Percentiles rank a stretch among this genome's conserved stretches.
Conservation (phyloP, 1,140 invertebrate species). For the Pentalonia nigronervosa region DNA sequence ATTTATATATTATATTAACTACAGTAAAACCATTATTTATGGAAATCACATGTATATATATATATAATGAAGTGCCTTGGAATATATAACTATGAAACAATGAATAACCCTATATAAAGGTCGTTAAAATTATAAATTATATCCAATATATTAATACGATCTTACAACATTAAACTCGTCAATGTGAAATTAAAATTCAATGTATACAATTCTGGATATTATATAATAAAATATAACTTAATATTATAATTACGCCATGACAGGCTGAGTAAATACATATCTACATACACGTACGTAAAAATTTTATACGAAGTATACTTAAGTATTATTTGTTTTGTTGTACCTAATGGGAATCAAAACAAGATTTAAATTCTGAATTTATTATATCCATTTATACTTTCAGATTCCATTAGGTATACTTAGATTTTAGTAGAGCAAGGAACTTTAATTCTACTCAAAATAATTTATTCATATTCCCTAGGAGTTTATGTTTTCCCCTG, state of each 20-base stretch:
- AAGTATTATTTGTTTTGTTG: neutral
- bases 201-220: neutral
- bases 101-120: neutral
- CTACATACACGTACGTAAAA: neutral
- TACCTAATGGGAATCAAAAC: neutral
- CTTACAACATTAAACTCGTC: neutral
- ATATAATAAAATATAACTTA: neutral
- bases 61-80: too few species aligned
- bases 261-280: too few species aligned
- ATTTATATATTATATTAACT: too few species aligned
- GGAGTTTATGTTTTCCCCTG: neutral
- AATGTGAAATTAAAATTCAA: neutral
- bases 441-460: neutral
- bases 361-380: neutral
- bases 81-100: neutral
- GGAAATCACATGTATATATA: neutral
- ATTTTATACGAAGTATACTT: neutral
- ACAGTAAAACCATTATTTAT: neutral
- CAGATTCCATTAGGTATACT: neutral
- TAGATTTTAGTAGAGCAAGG: neutral
- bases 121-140: neutral
- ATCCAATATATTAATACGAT: neutral
- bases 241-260: neutral
- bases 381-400: neutral
- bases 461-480: neutral